A percentile compares a stretch with the other conserved stretches of the same genome.
These are phyloP conservation scores for Euura saliciscinereae DNA, from an alignment of 1,140 invertebrate species.

Conservation along the genomic window DNA sequence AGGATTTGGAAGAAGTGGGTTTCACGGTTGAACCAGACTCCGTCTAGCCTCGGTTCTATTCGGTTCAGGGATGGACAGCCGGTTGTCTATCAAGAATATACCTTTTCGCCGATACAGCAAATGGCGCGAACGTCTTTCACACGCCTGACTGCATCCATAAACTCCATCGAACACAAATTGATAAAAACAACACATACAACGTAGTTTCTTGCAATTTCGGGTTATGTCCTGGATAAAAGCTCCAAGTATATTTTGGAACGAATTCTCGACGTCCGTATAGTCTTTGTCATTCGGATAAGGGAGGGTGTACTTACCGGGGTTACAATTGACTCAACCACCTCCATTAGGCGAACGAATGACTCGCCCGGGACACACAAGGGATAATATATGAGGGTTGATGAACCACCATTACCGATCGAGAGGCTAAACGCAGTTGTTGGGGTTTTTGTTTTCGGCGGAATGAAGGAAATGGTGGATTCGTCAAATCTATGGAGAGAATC, in stretches of 20 bases:
- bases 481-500: neutral
- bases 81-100: neutral
- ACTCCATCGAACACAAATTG: neutral
- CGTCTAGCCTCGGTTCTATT: neutral
- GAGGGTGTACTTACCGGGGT: neutral
- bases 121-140: no score
- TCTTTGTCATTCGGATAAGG: neutral
- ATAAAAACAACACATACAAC: neutral
- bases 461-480: neutral
- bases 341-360: neutral
- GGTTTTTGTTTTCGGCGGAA: neutral
- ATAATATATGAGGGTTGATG: neutral
- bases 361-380: neutral
- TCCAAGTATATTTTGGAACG: no score
- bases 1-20: neutral
- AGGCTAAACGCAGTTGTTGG: neutral
- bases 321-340: constrained; percentile 1
- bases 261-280: no score
- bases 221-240: no score
- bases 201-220: neutral
- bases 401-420: constrained; percentile 5
- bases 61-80: neutral
- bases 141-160: neutral
- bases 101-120: neutral
- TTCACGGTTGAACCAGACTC: neutral